Conservation (phyloP, 2,888 invertebrate genomes). For the Drosophila conformis region DNA sequence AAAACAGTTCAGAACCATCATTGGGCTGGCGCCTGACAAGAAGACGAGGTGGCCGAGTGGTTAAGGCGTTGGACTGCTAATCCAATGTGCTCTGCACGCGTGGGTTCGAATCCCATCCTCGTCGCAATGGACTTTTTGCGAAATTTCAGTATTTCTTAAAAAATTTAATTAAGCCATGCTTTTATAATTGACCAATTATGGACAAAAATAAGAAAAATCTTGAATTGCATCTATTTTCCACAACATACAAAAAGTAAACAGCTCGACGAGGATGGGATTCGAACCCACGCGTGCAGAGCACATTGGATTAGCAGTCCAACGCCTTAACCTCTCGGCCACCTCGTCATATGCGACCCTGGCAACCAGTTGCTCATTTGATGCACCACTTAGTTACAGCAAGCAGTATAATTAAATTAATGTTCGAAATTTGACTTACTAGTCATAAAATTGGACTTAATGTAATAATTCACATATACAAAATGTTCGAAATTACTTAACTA, state of each 20-base stretch:
- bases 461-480: neutral
- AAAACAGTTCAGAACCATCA: conserved; percentile 42
- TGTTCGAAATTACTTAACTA: neutral
- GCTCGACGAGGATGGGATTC: conserved; percentile 93
- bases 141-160: neutral
- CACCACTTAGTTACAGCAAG: conserved; percentile 3
- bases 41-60: conserved; percentile 94
- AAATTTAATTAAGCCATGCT: neutral
- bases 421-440: neutral
- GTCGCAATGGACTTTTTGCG: conserved; percentile 84
- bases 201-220: neutral
- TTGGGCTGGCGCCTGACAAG: conserved; percentile 30
- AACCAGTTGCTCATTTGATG: conserved; percentile 24
- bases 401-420: conserved; percentile 9
- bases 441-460: too few species aligned
- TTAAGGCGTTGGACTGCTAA: conserved; percentile 95
- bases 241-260: conserved; percentile 78
- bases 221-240: neutral
- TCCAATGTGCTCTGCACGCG: conserved; percentile 95
- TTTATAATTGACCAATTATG: neutral
- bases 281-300: conserved; percentile 95
- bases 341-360: conserved; percentile 86
- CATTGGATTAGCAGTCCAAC: conserved; percentile 95
- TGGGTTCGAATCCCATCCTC: conserved; percentile 95
- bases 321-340: conserved; percentile 95